Evolutionary conservation across 2,888 invertebrate genomes (phyloP), one percentile per base, ranked within the genome.

Genomic region (Synergus umbraculus): DNA sequence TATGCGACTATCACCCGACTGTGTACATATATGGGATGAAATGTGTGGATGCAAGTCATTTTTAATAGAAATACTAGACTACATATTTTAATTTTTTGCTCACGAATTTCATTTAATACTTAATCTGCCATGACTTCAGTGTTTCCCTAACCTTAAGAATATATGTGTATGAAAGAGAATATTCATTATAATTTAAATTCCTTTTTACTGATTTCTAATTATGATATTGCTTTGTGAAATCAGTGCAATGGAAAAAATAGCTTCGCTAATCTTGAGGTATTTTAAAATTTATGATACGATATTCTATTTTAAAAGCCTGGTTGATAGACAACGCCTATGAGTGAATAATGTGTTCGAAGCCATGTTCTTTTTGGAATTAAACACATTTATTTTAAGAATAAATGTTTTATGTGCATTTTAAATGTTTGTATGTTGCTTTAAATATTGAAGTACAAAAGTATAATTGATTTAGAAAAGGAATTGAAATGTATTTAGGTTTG

Each of bases 101-200:
- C 49, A 49, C 46, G 29, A 49, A 37, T 73, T 15, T 73, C 29
- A 44, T 67, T 67, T 67, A 29, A 49, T 29, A 46, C 49, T 43
- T 73, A 73, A 37, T 73, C 29, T 73, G 69, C 69, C 69, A 69
- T 69, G 29, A 73, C 69, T 73, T 49, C n/a, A 49, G 37, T n/a
- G 37, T 73, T 73, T 10, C 13, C 49, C 54, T 54, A 54, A 73
- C 29, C 54, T 9, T 73, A 46, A n/a, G n/a, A 54, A 49, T 29
- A 13, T 46, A 49, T 37, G 29, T 22, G 15, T 49, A 66, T 60
- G 22, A 60, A 66, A 43, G 10, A 43, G 43, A 18, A 49, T 37
- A 73, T 44, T 44, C 13, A 46, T 37, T 65, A 37, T 41, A 69
- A 49, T 49, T 44, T 10, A 29, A 29, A 69, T 69, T 13, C 41